Percentiles rank a stretch among this genome's conserved stretches.
phyloP scores from a whole-genome alignment of 2,888 invertebrate species.

The Artemia sp. region DNA sequence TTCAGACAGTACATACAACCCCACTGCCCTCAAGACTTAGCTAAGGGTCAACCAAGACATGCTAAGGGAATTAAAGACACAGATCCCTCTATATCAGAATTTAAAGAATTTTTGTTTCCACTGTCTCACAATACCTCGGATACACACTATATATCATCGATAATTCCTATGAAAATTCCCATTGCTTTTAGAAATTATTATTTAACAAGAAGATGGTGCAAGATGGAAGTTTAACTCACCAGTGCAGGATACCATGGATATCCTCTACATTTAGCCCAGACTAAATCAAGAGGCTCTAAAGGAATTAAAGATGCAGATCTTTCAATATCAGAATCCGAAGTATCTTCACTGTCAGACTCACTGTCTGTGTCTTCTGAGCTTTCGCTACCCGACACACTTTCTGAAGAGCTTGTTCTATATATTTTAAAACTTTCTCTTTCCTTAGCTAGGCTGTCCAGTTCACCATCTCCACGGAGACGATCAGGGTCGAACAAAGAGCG shows the following conservation, averaged over 20 bases:
- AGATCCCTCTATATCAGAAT: too few relatives aligned
- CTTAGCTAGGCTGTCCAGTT: slow-evolving; percentile 19
- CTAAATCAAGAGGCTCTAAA: slow-evolving; percentile 69
- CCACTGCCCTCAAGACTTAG: too few relatives aligned
- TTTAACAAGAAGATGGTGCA: not conserved
- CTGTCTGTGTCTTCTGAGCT: slow-evolving; percentile 22
- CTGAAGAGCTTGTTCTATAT: slow-evolving; percentile 23
- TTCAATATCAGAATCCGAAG: slow-evolving; percentile 22
- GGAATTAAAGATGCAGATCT: slow-evolving; percentile 30
- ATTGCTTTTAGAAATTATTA: not conserved
- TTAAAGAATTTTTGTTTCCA: not conserved
- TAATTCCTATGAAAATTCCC: not conserved
- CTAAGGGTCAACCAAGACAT: too few relatives aligned
- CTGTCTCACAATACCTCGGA: not conserved
- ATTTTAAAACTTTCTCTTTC: slow-evolving; percentile 22
- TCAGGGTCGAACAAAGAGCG: slow-evolving; percentile 8
- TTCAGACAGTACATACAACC: too few relatives aligned
- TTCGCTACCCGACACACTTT: slow-evolving; percentile 26
- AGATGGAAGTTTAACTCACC: slow-evolving; percentile 30
- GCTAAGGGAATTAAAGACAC: too few relatives aligned
- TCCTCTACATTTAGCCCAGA: slow-evolving; percentile 92
- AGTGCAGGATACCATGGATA: slow-evolving; percentile 96
- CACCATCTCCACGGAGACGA: not conserved
- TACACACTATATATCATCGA: not conserved
- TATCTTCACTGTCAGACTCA: slow-evolving; percentile 23